A percentile compares a stretch with the other conserved stretches of the same genome.
These are phyloP conservation scores for Ophion ventricosus DNA, from an alignment of 2,888 invertebrate species.

Conservation along the genomic window DNA sequence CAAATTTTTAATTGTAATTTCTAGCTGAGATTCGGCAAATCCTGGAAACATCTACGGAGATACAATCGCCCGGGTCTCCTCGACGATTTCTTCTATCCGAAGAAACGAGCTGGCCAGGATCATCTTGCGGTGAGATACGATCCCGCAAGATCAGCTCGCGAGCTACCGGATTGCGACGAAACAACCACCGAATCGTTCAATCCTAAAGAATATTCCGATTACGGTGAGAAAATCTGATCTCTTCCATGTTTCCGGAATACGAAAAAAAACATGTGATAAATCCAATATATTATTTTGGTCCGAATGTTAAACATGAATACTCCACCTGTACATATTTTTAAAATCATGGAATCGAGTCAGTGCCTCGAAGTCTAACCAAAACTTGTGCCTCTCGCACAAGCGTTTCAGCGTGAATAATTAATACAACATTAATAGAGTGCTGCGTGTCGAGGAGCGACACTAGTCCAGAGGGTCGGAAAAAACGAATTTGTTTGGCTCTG, in stretches of 20 bases:
- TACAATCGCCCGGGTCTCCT: slow-evolving; percentile 14
- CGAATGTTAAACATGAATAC: not conserved
- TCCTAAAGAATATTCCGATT: slow-evolving; percentile 72
- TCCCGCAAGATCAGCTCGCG: slow-evolving; percentile 58
- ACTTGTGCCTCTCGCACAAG: too few species aligned
- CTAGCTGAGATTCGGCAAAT: slow-evolving; percentile 33
- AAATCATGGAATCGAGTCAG: too few species aligned
- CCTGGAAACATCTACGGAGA: slow-evolving; percentile 19
- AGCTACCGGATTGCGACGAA: slow-evolving; percentile 67
- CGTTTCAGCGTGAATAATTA: too few species aligned
- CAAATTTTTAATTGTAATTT: slow-evolving; percentile 39
- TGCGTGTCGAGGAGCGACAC: too few species aligned
- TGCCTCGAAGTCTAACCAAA: too few species aligned
- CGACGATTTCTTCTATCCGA: slow-evolving; percentile 11
- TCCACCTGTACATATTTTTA: not conserved
- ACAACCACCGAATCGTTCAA: slow-evolving; percentile 69
- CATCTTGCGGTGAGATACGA: slow-evolving; percentile 26
- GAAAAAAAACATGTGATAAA: not conserved
- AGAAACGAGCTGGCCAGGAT: slow-evolving; percentile 16
- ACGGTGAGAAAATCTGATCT: slow-evolving; percentile 71
- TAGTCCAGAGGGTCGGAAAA: too few species aligned
- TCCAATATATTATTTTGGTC: not conserved
- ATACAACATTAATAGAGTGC: too few species aligned
- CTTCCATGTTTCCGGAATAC: slow-evolving; percentile 23
- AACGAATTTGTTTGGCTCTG: too few species aligned